These are phyloP conservation scores for Drosophila triauraria DNA, from an alignment of 1,140 invertebrate genomes.

Conservation along the genomic window DNA sequence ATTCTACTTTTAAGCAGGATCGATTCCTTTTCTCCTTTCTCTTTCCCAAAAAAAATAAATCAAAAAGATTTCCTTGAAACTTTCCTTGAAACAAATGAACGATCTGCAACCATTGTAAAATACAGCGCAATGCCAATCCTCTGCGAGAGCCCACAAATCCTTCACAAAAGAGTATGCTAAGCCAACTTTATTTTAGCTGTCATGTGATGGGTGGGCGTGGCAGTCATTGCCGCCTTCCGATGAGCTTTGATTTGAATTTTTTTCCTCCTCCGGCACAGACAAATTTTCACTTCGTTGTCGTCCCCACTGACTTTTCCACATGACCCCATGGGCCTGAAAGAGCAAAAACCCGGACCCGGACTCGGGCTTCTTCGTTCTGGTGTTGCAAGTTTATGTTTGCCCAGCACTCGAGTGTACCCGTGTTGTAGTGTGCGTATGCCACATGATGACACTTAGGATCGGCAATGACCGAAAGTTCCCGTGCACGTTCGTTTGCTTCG, in stretches of 20 bases:
- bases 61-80: too few relatives aligned
- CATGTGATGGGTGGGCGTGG: constrained; percentile 46
- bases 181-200: constrained; percentile 35
- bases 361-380: constrained; percentile 19
- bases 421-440: constrained; percentile 23
- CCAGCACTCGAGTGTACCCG: constrained; percentile 9
- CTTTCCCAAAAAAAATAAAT: too few relatives aligned
- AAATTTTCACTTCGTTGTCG: constrained; percentile 52
- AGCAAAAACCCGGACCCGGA: too few relatives aligned
- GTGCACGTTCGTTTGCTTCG: constrained; percentile 71
- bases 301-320: constrained; percentile 8
- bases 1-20: too few relatives aligned
- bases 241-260: constrained; percentile 56
- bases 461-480: constrained; percentile 48
- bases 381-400: constrained; percentile 46
- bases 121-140: neutral
- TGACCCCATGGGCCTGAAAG: neutral
- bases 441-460: constrained; percentile 48
- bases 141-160: neutral
- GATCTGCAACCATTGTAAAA: neutral
- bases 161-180: constrained; percentile 13
- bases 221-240: constrained; percentile 44
- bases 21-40: too few relatives aligned
- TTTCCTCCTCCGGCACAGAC: constrained; percentile 41
- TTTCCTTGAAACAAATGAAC: neutral